Percentiles rank a stretch among this genome's conserved stretches.
phyloP scores from a whole-genome alignment of 2,888 invertebrate genomes.

The Pharmacophagus antenor region DNA sequence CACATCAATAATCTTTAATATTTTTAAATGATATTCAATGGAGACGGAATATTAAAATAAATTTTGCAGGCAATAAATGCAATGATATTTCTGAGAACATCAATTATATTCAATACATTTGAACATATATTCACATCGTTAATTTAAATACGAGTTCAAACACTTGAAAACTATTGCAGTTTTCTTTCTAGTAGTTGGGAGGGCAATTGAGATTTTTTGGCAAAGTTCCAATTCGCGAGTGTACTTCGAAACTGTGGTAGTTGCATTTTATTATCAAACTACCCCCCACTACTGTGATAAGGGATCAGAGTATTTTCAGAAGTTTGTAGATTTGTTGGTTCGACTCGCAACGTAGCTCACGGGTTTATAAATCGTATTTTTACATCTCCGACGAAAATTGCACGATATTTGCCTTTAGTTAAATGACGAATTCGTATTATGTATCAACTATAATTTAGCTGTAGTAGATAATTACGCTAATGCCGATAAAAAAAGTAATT shows the following conservation, averaged over 20 bases:
- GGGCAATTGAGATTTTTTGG: not conserved
- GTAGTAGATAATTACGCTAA: too few relatives aligned
- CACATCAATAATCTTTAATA: not conserved
- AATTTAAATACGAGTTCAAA: not conserved
- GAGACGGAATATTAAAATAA: not conserved
- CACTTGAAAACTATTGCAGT: constrained; percentile 17
- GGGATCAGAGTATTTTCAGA: not conserved
- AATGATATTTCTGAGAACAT: not conserved
- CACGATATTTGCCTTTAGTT: too few relatives aligned
- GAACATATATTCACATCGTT: constrained; percentile 12
- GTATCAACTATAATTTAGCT: too few relatives aligned
- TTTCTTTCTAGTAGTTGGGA: constrained; percentile 8
- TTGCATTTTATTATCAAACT: constrained; percentile 1
- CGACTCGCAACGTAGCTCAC: too few relatives aligned
- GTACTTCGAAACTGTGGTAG: not conserved
- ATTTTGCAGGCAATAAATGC: not conserved
- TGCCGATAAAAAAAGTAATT: too few relatives aligned
- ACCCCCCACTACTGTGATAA: not conserved
- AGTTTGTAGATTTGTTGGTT: too few relatives aligned
- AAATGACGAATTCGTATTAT: too few relatives aligned
- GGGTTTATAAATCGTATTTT: too few relatives aligned
- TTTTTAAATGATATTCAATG: not conserved
- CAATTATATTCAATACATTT: not conserved
- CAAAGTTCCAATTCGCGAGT: not conserved
- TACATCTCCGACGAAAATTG: too few relatives aligned